Evolutionary conservation across 1,140 invertebrate species (phyloP), one percentile per base, ranked within the genome.

Genomic region (Euwallacea fornicatus): DNA sequence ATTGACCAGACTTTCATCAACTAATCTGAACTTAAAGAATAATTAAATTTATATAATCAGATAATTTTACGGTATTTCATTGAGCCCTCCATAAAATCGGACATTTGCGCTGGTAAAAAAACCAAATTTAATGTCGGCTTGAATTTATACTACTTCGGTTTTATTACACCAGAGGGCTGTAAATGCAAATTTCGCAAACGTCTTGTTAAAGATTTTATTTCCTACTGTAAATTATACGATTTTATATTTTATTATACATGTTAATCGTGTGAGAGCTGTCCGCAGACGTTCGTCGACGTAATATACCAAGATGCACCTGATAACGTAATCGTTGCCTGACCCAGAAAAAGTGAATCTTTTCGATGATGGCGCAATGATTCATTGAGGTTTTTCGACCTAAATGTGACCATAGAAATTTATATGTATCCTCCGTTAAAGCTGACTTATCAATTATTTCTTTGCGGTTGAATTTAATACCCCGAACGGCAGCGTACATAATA

Each of bases 141-240:
- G 21, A 33, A 68, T 59, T 68, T 68, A 68, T 68, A 68, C 47
- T 60, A 47, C 41, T 42, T 59, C 42, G 16, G n/a, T 68, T 68
- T 68, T 68, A 68, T 50, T 59, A 61, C 58, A 44, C 21, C 58
- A 43, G 55, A 44, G 42, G 44, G 66, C 56, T 42, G 66, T 68
- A 68, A 68, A 68, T 68, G 66, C 58, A 68, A 68, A 59, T 68
- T 60, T 68, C 15, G 56, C 66, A 61, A 68, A 68, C 66, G 53
- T 60, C 66, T 60, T 68, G 56, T 68, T 68, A 60, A 68, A 50
- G 56, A 68, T 68, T 68, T 68, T 68, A 68, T 68, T 68, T 68
- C 56, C 16, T 60, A 60, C 66, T 46, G 58, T 68, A 68, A 60
- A 68, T 68, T 60, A 60, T 68, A 55, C 41, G 42, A 50, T 47